Percentiles rank a stretch among this genome's conserved stretches.
Conservation (phyloP, 2,113 vertebrate genomes). For the Cebidichthys violaceus region DNA sequence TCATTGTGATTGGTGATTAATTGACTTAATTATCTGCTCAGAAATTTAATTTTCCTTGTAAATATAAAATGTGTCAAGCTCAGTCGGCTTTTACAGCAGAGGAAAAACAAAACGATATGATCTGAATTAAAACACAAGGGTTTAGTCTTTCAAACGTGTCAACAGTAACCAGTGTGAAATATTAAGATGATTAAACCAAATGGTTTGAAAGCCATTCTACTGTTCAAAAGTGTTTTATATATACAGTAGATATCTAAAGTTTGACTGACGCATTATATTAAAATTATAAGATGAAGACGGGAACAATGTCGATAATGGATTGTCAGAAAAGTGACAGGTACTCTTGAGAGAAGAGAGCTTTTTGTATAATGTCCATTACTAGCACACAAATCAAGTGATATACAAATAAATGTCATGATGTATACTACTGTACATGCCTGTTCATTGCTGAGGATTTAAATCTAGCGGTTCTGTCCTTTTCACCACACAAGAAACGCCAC, state of each 20-base stretch:
- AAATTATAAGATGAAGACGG: constrained; percentile 9
- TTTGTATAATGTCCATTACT: neutral
- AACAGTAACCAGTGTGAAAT: constrained; percentile 16
- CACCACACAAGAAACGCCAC: constrained; percentile 13
- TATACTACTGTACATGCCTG: neutral
- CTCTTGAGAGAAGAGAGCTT: neutral
- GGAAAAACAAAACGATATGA: neutral
- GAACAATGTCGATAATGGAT: neutral
- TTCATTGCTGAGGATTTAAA: constrained; percentile 2
- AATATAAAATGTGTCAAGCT: constrained; percentile 23
- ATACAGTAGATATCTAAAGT: neutral
- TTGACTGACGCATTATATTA: neutral
- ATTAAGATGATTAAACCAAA: neutral
- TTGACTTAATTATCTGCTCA: constrained; percentile 17
- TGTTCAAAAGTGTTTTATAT: neutral
- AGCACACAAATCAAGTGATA: constrained; percentile 16
- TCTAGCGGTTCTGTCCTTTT: neutral
- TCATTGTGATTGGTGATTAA: constrained; percentile 9
- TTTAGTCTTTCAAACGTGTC: constrained; percentile 5
- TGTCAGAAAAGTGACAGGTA: neutral
- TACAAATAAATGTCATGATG: constrained; percentile 29
- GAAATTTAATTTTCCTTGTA: constrained; percentile 37
- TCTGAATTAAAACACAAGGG: constrained; percentile 1
- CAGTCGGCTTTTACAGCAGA: constrained; percentile 4
- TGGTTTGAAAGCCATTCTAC: neutral